phyloP scores from a whole-genome alignment of 2,888 invertebrate genomes.

The Megalurothrips usitatus region DNA sequence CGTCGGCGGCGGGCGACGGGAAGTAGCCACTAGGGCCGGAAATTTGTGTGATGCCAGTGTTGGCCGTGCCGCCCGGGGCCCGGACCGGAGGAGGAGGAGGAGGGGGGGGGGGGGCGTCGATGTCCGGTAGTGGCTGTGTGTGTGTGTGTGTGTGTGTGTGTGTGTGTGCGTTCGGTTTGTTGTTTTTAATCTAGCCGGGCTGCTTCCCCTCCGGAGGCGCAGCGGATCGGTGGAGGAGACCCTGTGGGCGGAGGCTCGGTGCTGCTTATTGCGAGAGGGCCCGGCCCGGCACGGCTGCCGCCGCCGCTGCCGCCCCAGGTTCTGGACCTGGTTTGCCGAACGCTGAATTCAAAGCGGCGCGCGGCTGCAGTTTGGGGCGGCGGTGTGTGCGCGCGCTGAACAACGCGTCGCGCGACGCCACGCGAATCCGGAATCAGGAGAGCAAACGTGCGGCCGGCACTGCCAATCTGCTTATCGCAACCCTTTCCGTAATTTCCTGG shows the following conservation, averaged over 20 bases:
- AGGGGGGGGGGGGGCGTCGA: not conserved
- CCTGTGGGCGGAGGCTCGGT: not conserved
- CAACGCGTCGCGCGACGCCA: not conserved
- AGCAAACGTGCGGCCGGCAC: not conserved
- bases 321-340: too few species aligned
- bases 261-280: too few species aligned
- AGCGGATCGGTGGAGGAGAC: not conserved
- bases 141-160: too few species aligned
- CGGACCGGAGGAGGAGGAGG: not conserved
- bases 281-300: too few species aligned
- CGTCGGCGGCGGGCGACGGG: not conserved
- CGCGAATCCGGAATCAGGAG: not conserved
- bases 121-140: not conserved
- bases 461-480: too few species aligned
- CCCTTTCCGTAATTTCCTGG: too few species aligned
- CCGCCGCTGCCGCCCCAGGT: too few species aligned
- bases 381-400: not conserved
- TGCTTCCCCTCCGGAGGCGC: not conserved
- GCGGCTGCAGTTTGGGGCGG: too few species aligned
- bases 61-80: not conserved
- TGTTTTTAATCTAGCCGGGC: not conserved
- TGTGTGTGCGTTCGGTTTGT: not conserved
- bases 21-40: not conserved
- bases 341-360: too few species aligned
- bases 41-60: conserved; percentile 2